phyloP scores from a whole-genome alignment of 1,140 invertebrate species.

The Holcopasites calliopsidis region DNA sequence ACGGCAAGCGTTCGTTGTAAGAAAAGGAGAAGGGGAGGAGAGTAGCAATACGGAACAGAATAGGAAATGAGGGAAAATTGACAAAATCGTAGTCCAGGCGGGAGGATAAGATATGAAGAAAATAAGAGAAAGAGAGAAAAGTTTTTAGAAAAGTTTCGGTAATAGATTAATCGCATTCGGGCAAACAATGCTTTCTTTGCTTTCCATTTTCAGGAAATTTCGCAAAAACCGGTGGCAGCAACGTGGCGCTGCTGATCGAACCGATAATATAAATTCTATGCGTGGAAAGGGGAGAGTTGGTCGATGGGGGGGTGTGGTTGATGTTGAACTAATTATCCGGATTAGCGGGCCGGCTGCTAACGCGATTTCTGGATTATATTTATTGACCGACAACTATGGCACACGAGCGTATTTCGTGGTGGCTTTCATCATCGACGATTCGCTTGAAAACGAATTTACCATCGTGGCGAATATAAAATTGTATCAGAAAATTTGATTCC shows the following conservation, averaged over 20 bases:
- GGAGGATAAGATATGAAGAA: neutral
- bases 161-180: neutral
- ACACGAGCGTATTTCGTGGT: neutral
- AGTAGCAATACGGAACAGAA: neutral
- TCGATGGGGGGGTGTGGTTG: neutral
- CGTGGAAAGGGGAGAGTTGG: neutral
- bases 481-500: neutral
- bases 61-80: no score
- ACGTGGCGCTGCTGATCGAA: neutral
- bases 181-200: neutral
- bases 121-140: neutral
- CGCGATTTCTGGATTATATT: slow-evolving; percentile 28
- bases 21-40: neutral
- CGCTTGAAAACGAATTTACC: slow-evolving; percentile 12
- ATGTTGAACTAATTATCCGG: slow-evolving; percentile 31
- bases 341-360: slow-evolving; percentile 13
- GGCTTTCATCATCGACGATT: neutral
- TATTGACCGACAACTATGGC: slow-evolving; percentile 6
- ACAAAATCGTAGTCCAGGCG: no score
- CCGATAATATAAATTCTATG: neutral
- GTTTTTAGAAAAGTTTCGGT: neutral
- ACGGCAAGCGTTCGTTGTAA: neutral
- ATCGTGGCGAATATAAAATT: neutral
- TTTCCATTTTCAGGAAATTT: neutral
- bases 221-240: neutral